A percentile compares a stretch with the other conserved stretches of the same genome.
phyloP scores from a whole-genome alignment of 2,888 invertebrate genomes.

The Norana najaformis region DNA sequence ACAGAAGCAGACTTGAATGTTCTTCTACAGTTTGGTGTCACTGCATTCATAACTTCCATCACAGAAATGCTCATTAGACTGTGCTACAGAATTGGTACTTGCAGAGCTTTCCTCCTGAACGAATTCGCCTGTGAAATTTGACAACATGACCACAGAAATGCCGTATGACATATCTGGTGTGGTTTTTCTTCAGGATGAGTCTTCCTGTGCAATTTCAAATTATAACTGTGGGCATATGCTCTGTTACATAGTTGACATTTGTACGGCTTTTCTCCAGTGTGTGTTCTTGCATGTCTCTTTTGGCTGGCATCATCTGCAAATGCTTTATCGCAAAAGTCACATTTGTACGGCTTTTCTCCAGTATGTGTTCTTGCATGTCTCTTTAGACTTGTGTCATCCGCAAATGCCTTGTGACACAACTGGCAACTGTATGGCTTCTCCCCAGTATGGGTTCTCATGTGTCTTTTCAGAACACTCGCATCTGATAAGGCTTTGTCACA shows the following conservation, averaged over 20 bases:
- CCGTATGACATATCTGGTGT: neutral
- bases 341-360: neutral
- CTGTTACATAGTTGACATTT: constrained; percentile 9
- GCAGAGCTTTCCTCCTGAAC: too few species aligned
- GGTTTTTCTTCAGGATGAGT: neutral
- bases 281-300: neutral
- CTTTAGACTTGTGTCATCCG: neutral
- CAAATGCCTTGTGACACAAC: neutral
- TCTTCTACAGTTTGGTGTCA: too few species aligned
- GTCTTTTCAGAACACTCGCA: neutral
- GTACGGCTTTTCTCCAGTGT: neutral
- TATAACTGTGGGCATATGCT: neutral
- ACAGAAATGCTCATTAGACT: too few species aligned
- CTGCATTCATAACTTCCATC: too few species aligned
- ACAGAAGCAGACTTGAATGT: too few species aligned
- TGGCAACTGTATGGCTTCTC: constrained; percentile 17
- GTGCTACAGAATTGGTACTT: too few species aligned
- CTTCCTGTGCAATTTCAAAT: neutral
- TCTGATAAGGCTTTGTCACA: neutral
- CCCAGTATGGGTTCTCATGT: neutral
- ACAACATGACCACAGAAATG: neutral
- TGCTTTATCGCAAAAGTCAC: neutral
- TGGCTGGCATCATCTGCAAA: constrained; percentile 16
- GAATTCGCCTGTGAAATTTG: too few species aligned
- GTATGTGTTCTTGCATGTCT: neutral